Evolutionary conservation across 2,888 invertebrate species (phyloP), one percentile per base, ranked within the genome.

Genomic region (Aphrophora alni): DNA sequence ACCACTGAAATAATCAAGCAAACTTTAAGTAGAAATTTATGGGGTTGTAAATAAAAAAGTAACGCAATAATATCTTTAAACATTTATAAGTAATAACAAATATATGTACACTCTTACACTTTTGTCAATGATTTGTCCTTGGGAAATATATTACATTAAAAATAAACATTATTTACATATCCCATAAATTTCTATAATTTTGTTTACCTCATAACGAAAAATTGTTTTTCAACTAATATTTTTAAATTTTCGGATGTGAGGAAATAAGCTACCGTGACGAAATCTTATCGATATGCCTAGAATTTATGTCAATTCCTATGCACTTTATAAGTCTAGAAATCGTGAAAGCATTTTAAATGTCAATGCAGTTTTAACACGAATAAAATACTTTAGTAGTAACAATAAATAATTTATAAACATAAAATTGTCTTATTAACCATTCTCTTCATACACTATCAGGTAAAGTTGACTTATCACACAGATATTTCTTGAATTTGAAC

Each of bases 401-500:
- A 79, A 79, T 74, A 59, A 68, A 51, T 78, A 59, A 38, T 70
- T 77, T 68, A 21, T 59, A 78, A 78, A 79, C 26, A 74, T 44
- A 79, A 74, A 74, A 68, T 74, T 38, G 33, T 33, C 33, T 59
- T 21, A 21, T 21, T 59, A 21, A 44, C 44, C 5, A 14, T 44
- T 44, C 17, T 44, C 44, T 59, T 4, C 59, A 21, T 21, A 12
- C 59, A 14, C n/a, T 1, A n/a, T 14, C 44, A 44, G 10, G 10
- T 44, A 44, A 17, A 14, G 10, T 14, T 14, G 10, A 44, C 17
- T 44, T 27, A 78, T 93, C 92, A 96, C 90, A 96, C 96, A 82
- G 96, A 96, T 90, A 97, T 97, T 89, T 97, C 96, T 89, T 96
- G 96, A 88, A 97, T 97, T 90, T 96, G 96, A 86, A 97, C 96